Evolutionary conservation across 1,140 invertebrate genomes (phyloP).

Genomic region (Tetragonula clypearis): DNA sequence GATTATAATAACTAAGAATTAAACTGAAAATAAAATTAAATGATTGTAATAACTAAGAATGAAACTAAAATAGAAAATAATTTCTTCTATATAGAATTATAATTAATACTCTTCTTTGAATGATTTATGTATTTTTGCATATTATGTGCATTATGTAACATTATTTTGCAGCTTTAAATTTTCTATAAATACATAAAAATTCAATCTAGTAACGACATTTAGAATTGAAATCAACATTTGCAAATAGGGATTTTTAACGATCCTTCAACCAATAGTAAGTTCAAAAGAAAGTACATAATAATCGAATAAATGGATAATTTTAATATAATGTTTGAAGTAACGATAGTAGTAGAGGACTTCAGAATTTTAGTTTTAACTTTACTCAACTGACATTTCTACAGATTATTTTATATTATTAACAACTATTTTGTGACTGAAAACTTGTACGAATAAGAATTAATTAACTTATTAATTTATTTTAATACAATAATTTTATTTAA

Average conservation of each 20-base stretch:
- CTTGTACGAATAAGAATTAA: not conserved
- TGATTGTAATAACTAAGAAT: not conserved
- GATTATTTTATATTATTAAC: not conserved
- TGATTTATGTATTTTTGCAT: no score
- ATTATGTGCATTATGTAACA: no score
- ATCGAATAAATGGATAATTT: not conserved
- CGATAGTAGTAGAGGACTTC: not conserved
- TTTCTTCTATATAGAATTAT: no score
- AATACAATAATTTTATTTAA: not conserved
- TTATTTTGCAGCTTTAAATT: no score
- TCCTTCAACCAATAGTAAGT: not conserved
- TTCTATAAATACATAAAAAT: no score
- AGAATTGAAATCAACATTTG: not conserved
- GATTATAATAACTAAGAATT: not conserved
- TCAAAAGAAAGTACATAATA: not conserved
- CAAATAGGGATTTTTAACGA: not conserved
- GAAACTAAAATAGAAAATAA: no score
- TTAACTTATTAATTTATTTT: not conserved
- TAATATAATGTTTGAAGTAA: not conserved
- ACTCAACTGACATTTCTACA: not conserved
- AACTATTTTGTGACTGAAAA: not conserved
- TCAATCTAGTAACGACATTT: no score
- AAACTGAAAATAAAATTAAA: not conserved
- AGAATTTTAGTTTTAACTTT: not conserved
- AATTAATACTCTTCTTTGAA: no score